Conservation (phyloP, 2,888 invertebrate genomes). For the Yponomeuta plumbellus region DNA sequence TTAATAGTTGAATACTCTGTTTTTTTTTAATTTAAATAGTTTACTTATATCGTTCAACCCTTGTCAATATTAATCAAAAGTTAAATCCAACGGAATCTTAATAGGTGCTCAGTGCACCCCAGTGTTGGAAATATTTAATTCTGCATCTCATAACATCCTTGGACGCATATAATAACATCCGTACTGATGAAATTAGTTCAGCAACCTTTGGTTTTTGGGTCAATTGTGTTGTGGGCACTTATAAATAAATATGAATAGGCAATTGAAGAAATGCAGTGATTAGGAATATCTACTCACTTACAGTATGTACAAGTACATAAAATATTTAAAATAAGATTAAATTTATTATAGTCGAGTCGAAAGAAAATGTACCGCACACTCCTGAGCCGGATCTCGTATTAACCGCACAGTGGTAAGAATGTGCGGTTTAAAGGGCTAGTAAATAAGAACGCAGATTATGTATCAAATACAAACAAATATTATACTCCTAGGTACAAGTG, state of each 20-base stretch:
- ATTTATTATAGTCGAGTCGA: background rate
- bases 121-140: background rate
- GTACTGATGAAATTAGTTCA: background rate
- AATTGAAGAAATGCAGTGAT: too few relatives aligned
- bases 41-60: too few relatives aligned
- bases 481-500: background rate
- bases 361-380: background rate
- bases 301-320: background rate
- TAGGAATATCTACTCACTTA: background rate
- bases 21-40: too few relatives aligned
- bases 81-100: too few relatives aligned
- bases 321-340: background rate
- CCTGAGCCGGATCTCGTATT: background rate
- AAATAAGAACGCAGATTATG: constrained; percentile 8
- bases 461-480: constrained; percentile 11
- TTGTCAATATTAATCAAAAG: too few relatives aligned
- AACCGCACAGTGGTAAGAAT: background rate
- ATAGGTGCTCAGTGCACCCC: too few relatives aligned
- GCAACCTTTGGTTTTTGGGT: background rate
- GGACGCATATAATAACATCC: background rate
- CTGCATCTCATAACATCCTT: background rate
- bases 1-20: too few relatives aligned
- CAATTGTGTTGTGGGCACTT: background rate
- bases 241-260: background rate
- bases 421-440: background rate